These are phyloP conservation scores for Coreoperca whiteheadi DNA, from an alignment of 2,113 vertebrate genomes.

Conservation along the genomic window DNA sequence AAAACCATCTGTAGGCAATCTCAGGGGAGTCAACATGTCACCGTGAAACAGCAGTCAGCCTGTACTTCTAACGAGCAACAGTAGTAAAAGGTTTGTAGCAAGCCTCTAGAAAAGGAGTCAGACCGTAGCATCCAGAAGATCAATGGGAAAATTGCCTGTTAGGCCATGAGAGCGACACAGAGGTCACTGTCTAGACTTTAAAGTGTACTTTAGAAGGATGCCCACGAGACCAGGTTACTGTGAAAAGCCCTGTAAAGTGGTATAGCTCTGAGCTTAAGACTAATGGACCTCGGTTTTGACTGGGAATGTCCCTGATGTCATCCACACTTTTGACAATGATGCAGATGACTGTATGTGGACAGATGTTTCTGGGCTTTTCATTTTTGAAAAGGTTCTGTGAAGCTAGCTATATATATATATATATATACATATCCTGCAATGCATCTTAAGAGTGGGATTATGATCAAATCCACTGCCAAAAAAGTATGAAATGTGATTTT, in stretches of 20 bases:
- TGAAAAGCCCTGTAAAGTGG: slow-evolving; percentile 72
- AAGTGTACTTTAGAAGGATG: slow-evolving; percentile 76
- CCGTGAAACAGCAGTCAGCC: slow-evolving; percentile 11
- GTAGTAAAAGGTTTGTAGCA: slow-evolving; percentile 28
- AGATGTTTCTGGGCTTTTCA: slow-evolving; percentile 15
- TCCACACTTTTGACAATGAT: slow-evolving; percentile 56
- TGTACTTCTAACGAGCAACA: slow-evolving; percentile 21
- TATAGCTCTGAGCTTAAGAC: slow-evolving; percentile 62
- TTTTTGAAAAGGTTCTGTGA: slow-evolving; percentile 1
- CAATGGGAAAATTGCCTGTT: slow-evolving; percentile 64
- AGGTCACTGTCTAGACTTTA: slow-evolving; percentile 77
- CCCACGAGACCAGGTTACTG: slow-evolving; percentile 71
- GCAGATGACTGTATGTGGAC: slow-evolving; percentile 48
- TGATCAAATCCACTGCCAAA: slow-evolving; percentile 13
- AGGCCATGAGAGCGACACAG: slow-evolving; percentile 61
- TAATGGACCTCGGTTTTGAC: slow-evolving; percentile 73
- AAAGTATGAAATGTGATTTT: not conserved
- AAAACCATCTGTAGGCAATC: slow-evolving; percentile 20
- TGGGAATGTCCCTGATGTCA: slow-evolving; percentile 67
- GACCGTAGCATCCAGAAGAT: slow-evolving; percentile 45
- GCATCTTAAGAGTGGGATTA: slow-evolving; percentile 1
- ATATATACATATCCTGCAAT: not conserved
- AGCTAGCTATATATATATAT: too few species aligned
- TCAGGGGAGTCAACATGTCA: slow-evolving; percentile 14
- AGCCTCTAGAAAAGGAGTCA: slow-evolving; percentile 21